Evolutionary conservation across 2,797 vertebrate genomes (phyloP).

Genomic region (Lepus oiostolus): DNA sequence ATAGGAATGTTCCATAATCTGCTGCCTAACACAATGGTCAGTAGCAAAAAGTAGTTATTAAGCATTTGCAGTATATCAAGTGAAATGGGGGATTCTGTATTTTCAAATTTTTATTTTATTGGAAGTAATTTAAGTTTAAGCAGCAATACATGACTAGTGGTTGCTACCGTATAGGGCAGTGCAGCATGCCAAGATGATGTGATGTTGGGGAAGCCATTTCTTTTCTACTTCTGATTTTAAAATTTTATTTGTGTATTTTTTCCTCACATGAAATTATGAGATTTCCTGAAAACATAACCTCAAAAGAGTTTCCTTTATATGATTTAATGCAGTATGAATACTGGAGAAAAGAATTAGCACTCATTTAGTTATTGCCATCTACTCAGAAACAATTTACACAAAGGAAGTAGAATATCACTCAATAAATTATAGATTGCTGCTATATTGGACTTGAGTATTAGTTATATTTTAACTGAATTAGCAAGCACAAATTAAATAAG

Average conservation of each 20-base stretch:
- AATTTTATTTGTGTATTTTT: no score
- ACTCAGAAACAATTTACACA: slow-evolving; percentile 10
- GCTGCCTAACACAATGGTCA: background rate
- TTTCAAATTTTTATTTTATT: background rate
- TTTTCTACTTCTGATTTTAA: background rate
- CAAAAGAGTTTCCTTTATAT: background rate
- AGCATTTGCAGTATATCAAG: slow-evolving; percentile 13
- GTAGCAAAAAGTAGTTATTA: background rate
- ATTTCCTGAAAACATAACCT: slow-evolving; percentile 7
- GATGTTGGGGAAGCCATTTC: background rate
- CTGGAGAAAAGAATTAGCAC: background rate
- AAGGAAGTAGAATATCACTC: background rate
- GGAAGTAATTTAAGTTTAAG: slow-evolving; percentile 21
- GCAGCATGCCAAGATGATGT: background rate
- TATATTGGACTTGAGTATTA: background rate
- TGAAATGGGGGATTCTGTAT: background rate
- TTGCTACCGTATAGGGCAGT: background rate
- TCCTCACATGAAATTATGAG: background rate
- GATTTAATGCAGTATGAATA: background rate
- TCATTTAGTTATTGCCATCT: slow-evolving; percentile 14
- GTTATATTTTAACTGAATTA: background rate
- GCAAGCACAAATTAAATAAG: background rate
- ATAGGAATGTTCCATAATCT: background rate
- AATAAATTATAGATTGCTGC: background rate
- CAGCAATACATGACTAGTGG: background rate